These are phyloP conservation scores for Microctenopoma lineatum DNA, from an alignment of 2,797 vertebrate species.

Conservation along the genomic window DNA sequence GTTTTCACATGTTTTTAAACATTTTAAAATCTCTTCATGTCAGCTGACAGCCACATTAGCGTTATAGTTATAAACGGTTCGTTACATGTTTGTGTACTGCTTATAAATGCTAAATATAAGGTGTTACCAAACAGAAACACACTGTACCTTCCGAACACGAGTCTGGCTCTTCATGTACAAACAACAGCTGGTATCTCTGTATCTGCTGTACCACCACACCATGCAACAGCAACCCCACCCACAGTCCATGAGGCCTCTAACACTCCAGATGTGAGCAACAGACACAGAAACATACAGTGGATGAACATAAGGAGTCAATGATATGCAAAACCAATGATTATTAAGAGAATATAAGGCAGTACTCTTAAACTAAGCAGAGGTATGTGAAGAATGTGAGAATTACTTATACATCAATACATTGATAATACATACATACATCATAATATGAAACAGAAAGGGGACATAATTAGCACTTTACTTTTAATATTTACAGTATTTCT, in stretches of 20 bases:
- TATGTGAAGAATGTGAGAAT: background rate
- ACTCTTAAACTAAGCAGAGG: no score
- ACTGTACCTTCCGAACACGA: no score
- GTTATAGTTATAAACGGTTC: no score
- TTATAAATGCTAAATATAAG: no score
- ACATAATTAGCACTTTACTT: background rate
- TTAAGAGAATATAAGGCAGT: no score
- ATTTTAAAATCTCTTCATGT: no score
- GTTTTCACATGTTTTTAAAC: no score
- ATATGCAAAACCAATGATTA: background rate
- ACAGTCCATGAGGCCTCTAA: constrained; percentile 35
- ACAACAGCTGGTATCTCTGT: constrained; percentile 8
- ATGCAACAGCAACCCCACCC: constrained; percentile 26
- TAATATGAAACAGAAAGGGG: background rate
- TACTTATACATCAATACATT: background rate
- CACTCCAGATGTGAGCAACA: constrained; percentile 24
- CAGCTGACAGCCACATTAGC: no score
- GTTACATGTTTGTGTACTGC: no score
- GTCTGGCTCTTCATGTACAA: background rate
- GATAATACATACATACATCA: background rate
- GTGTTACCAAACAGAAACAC: no score
- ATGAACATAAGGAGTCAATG: constrained; percentile 8
- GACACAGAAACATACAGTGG: background rate
- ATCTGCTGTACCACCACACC: background rate
- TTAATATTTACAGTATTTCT: background rate